Evolutionary conservation across 2,113 vertebrate genomes (phyloP).

Genomic region (Myrmecophaga tridactyla): DNA sequence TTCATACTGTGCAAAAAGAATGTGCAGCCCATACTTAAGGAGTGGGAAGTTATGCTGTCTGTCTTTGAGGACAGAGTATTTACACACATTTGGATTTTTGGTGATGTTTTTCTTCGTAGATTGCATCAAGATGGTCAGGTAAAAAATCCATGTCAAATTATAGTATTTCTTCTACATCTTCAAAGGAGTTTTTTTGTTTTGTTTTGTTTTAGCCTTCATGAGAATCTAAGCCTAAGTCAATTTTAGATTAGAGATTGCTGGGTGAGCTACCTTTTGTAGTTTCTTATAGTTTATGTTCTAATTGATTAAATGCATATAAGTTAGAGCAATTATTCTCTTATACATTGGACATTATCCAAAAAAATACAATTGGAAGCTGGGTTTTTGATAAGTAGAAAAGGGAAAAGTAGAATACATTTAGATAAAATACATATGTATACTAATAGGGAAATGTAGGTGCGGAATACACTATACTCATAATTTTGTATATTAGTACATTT

Average conservation of each 20-base stretch:
- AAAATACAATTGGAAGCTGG: neutral
- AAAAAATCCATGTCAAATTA: neutral
- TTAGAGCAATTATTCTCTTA: constrained; percentile 1
- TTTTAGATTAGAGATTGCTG: neutral
- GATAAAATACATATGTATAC: neutral
- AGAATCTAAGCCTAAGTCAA: neutral
- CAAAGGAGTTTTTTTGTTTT: neutral
- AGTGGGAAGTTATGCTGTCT: neutral
- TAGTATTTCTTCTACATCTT: neutral
- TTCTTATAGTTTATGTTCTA: neutral
- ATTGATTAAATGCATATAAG: neutral
- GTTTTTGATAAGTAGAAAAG: neutral
- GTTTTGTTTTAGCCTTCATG: neutral
- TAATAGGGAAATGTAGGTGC: neutral
- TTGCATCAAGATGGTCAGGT: neutral
- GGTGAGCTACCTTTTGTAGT: neutral
- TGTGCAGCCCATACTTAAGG: neutral
- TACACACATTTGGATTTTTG: neutral
- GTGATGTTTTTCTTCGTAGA: neutral
- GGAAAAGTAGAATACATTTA: neutral
- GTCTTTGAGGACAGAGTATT: no score
- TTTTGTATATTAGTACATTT: neutral
- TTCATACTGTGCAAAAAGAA: neutral
- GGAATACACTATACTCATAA: neutral
- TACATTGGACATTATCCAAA: neutral